Conservation (phyloP, 2,888 invertebrate genomes). For the Polydrusus tereticollis region DNA sequence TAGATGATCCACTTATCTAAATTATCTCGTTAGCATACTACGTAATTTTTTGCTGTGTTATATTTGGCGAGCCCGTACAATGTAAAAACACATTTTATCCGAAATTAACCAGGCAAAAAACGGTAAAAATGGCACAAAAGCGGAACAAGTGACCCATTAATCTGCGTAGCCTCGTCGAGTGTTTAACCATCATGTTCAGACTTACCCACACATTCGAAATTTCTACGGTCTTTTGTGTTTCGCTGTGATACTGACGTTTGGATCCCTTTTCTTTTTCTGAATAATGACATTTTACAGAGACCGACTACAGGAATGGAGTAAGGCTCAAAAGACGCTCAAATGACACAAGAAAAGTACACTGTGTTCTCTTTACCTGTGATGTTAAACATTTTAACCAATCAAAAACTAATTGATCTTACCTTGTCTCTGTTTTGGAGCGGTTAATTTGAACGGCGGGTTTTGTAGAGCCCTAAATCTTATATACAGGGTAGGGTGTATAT, state of each 20-base stretch:
- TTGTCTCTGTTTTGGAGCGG: too few relatives aligned
- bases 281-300: constrained; percentile 28
- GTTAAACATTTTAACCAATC: too few relatives aligned
- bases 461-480: too few relatives aligned
- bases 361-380: too few relatives aligned
- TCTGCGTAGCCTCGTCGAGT: constrained; percentile 34
- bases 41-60: constrained; percentile 15
- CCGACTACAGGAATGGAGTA: background rate
- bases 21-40: constrained; percentile 6
- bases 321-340: background rate
- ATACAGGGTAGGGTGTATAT: too few relatives aligned
- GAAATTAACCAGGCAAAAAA: constrained; percentile 32
- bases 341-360: too few relatives aligned
- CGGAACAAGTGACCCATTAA: constrained; percentile 40
- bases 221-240: constrained; percentile 27
- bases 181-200: constrained; percentile 44
- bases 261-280: constrained; percentile 27
- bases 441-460: too few relatives aligned
- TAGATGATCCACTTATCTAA: constrained; percentile 1
- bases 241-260: constrained; percentile 35
- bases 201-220: constrained; percentile 34
- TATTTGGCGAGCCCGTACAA: constrained; percentile 20
- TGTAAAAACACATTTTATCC: constrained; percentile 35
- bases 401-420: too few relatives aligned
- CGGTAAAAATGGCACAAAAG: constrained; percentile 34